phyloP scores from a whole-genome alignment of 2,888 invertebrate species.

The Ariolimax columbianus region DNA sequence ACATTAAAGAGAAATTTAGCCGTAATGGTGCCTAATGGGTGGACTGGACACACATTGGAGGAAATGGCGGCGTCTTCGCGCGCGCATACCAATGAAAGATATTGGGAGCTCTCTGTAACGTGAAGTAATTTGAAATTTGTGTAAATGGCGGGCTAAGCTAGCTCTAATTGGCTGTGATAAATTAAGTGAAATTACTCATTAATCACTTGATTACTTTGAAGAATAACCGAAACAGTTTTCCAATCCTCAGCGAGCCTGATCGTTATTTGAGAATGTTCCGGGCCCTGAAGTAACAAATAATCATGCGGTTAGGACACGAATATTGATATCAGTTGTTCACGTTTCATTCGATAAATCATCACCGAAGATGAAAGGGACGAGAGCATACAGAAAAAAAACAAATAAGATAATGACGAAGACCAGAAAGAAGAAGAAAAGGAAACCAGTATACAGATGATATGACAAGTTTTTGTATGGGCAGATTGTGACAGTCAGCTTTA shows the following conservation, averaged over 20 bases:
- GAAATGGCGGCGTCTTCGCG: constrained; percentile 9
- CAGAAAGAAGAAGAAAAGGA: no score
- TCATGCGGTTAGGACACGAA: neutral
- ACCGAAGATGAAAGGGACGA: no score
- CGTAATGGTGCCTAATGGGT: constrained; percentile 43
- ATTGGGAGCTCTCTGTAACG: constrained; percentile 16
- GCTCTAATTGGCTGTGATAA: neutral
- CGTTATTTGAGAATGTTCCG: neutral
- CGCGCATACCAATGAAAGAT: neutral
- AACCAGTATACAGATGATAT: no score
- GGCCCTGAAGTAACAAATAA: neutral
- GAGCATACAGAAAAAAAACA: no score
- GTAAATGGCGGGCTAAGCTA: neutral
- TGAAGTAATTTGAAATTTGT: constrained; percentile 38
- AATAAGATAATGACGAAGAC: no score
- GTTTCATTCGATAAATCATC: neutral
- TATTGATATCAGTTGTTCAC: neutral
- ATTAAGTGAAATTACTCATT: constrained; percentile 30
- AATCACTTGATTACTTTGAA: constrained; percentile 14
- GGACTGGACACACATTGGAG: neutral
- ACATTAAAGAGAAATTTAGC: constrained; percentile 39
- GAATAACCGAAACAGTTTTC: neutral
- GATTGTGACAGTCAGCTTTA: no score
- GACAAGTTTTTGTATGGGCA: no score
- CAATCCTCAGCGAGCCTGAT: neutral